Conservation (phyloP, 2,113 vertebrate species). For the Eptesicus fuscus region DNA sequence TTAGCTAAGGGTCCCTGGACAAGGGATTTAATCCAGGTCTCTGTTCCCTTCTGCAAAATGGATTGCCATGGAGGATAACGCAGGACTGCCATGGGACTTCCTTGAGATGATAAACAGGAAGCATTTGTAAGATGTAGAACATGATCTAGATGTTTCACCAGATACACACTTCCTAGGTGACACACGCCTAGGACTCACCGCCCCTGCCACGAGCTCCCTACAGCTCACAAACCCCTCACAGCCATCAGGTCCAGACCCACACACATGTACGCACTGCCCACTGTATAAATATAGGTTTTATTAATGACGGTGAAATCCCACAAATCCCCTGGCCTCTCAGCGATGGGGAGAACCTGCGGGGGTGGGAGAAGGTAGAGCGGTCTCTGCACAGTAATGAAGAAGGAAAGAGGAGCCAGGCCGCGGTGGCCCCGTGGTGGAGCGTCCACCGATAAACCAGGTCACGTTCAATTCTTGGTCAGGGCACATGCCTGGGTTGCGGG, state of each 20-base stretch:
- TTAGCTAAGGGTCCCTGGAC: neutral
- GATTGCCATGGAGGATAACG: neutral
- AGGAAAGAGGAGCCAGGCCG: neutral
- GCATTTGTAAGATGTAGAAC: neutral
- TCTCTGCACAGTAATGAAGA: rapidly evolving
- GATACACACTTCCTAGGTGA: neutral
- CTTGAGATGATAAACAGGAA: neutral
- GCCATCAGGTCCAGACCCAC: neutral
- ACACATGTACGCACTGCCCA: neutral
- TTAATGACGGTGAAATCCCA: conserved; percentile 83
- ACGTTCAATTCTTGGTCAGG: too few relatives aligned
- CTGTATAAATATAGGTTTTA: conserved; percentile 88
- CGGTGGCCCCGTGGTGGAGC: too few relatives aligned
- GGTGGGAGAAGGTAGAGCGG: neutral
- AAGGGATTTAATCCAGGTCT: neutral
- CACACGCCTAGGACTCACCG: neutral
- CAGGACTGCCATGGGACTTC: neutral
- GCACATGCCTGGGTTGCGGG: too few relatives aligned
- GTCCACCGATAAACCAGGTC: too few relatives aligned
- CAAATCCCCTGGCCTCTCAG: conserved; percentile 73
- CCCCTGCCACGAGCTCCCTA: too few relatives aligned
- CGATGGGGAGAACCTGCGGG: neutral
- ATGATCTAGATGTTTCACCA: neutral
- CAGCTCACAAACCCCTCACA: neutral
- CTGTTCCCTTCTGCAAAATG: neutral